These are phyloP conservation scores for Meriones psammophilus DNA, from an alignment of 2,797 vertebrate genomes.

Conservation along the genomic window DNA sequence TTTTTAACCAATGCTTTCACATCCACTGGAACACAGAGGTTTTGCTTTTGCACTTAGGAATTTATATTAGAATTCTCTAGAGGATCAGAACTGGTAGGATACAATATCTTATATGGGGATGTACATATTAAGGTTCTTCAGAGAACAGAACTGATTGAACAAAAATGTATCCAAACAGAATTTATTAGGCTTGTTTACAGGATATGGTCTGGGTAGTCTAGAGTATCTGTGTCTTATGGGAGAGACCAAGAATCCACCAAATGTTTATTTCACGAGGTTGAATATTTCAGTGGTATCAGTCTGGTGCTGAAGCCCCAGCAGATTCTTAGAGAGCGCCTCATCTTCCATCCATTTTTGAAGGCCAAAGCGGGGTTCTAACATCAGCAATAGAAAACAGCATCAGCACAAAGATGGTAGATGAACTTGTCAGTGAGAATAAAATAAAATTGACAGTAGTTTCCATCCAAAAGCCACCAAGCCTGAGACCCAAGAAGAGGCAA, in stretches of 20 bases:
- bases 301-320: not conserved
- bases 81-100: not conserved
- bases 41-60: slow-evolving; percentile 22
- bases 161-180: not conserved
- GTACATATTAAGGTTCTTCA: not conserved
- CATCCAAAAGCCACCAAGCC: not conserved
- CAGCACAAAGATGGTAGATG: not conserved
- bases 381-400: not conserved
- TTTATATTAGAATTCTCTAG: not conserved
- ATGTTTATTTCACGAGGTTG: not conserved
- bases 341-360: not conserved
- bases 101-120: not conserved
- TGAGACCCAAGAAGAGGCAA: not conserved
- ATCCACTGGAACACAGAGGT: not conserved
- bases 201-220: not conserved
- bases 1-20: slow-evolving; percentile 18
- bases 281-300: not conserved
- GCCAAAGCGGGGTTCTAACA: not conserved
- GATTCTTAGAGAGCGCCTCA: not conserved
- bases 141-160: not conserved
- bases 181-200: not conserved
- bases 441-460: not conserved
- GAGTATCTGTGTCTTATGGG: not conserved
- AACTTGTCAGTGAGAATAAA: not conserved
- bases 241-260: not conserved